A percentile compares a stretch with the other conserved stretches of the same genome.
These are phyloP conservation scores for Bombus waltoni DNA, from an alignment of 1,140 invertebrate genomes.

Conservation along the genomic window DNA sequence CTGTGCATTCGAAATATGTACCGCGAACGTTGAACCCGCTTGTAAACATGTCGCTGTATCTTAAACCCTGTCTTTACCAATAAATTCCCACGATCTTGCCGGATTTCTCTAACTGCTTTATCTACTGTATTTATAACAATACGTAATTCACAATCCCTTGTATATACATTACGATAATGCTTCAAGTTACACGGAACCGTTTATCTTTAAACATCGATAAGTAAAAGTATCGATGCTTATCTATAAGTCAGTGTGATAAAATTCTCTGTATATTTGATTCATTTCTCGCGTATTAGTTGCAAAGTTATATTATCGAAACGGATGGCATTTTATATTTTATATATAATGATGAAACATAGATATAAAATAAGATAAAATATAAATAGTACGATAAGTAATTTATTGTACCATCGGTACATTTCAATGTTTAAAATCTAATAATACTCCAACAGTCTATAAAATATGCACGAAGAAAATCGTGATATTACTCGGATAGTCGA, in stretches of 20 bases:
- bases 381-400: too few relatives aligned
- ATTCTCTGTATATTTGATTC: background rate
- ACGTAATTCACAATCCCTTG: background rate
- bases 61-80: conserved; percentile 5
- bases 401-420: too few relatives aligned
- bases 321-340: too few relatives aligned
- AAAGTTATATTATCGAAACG: background rate
- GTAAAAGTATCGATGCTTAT: background rate
- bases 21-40: conserved; percentile 12
- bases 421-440: too few relatives aligned
- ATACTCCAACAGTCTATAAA: too few relatives aligned
- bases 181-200: background rate
- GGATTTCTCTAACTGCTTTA: background rate
- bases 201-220: background rate
- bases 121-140: background rate
- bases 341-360: too few relatives aligned
- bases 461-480: too few relatives aligned
- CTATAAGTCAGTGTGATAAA: background rate
- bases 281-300: background rate
- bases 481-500: too few relatives aligned
- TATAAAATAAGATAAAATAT: too few relatives aligned
- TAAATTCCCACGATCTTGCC: background rate
- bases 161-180: background rate
- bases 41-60: conserved; percentile 2
- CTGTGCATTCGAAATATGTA: background rate